Percentiles rank a stretch among this genome's conserved stretches.
Conservation (phyloP, 2,113 vertebrate genomes). For the Nothocercus julius region DNA sequence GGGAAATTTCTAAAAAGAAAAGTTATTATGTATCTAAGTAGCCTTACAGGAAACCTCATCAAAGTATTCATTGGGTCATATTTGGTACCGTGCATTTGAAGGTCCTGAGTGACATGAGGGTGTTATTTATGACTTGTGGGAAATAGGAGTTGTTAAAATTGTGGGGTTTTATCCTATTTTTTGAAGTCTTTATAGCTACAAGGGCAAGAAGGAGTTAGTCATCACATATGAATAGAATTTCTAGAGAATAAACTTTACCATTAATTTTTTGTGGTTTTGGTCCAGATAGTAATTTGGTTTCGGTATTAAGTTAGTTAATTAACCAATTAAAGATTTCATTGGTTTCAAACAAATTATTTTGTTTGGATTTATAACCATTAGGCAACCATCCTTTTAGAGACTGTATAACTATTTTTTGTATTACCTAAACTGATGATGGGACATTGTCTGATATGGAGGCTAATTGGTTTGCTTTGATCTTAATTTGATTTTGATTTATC, state of each 20-base stretch:
- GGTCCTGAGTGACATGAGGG: background rate
- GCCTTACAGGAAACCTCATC: background rate
- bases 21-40: background rate
- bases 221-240: background rate
- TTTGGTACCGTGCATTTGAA: constrained; percentile 3
- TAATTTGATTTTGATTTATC: background rate
- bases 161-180: background rate
- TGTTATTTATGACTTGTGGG: background rate
- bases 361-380: background rate
- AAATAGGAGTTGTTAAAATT: background rate
- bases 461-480: background rate
- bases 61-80: background rate
- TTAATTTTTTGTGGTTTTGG: background rate
- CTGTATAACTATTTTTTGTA: background rate
- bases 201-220: constrained; percentile 14
- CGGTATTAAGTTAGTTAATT: background rate
- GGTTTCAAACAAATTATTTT: background rate
- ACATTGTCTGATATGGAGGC: background rate
- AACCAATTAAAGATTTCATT: background rate
- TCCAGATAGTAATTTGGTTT: background rate
- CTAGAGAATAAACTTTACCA: background rate
- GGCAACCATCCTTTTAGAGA: background rate
- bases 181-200: background rate
- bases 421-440: background rate
- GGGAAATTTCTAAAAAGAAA: background rate